Evolutionary conservation across 2,113 vertebrate species (phyloP).

Genomic region (Urocitellus parryii): DNA sequence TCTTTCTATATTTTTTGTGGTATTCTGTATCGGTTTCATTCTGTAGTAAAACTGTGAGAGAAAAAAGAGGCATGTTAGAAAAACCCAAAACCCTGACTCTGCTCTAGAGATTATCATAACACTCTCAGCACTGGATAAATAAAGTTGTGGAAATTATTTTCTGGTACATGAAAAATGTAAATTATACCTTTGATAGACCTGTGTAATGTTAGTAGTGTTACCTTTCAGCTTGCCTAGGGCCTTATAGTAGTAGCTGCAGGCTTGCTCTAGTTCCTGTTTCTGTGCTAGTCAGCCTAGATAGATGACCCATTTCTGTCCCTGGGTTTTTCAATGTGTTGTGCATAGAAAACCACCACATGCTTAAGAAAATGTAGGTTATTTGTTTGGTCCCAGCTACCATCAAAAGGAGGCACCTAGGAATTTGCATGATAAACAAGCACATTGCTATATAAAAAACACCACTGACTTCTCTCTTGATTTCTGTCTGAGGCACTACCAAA

Average conservation of each 20-base stretch:
- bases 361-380: slow-evolving; percentile 1
- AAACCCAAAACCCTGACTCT: not conserved
- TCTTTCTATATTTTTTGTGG: not conserved
- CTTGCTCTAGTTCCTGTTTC: not conserved
- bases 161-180: not conserved
- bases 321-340: not conserved
- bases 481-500: not conserved
- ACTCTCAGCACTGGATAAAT: not conserved
- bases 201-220: not conserved
- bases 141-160: not conserved
- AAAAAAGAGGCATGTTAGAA: not conserved
- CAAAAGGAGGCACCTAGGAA: not conserved
- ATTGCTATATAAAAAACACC: not conserved
- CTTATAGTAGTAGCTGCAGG: not conserved
- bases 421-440: not conserved
- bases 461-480: not conserved
- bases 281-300: not conserved
- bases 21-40: slow-evolving; percentile 50
- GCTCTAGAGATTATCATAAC: not conserved
- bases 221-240: not conserved
- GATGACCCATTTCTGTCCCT: not conserved
- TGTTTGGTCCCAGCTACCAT: not conserved
- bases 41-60: not conserved
- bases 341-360: not conserved
- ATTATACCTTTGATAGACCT: not conserved